Evolutionary conservation across 2,797 vertebrate genomes (phyloP).

Genomic region (Squalus acanthias): DNA sequence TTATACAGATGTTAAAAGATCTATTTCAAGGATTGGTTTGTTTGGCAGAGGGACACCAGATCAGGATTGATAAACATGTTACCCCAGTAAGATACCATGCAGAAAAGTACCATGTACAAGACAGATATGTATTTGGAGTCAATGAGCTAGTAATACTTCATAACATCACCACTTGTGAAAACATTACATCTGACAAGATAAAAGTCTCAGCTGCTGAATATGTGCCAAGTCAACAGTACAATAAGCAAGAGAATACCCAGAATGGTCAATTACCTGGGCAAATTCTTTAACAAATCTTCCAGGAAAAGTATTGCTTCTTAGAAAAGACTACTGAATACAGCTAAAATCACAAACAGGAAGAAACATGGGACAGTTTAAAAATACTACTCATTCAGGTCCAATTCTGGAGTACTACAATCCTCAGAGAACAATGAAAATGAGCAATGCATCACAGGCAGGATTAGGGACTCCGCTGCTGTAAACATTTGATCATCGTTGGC

Average conservation of each 20-base stretch:
- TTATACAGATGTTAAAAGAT: not conserved
- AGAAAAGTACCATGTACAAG: not conserved
- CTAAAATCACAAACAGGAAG: not conserved
- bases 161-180: not conserved
- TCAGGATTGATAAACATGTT: not conserved
- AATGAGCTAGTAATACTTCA: not conserved
- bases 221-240: not conserved
- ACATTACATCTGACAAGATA: not conserved
- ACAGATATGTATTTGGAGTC: not conserved
- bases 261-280: not conserved
- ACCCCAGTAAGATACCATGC: not conserved
- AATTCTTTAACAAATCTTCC: not conserved
- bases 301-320: not conserved
- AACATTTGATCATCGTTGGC: not conserved
- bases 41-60: not conserved
- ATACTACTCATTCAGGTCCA: not conserved
- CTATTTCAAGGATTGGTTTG: not conserved
- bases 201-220: not conserved
- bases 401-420: not conserved
- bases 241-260: not conserved
- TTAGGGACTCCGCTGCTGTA: too few relatives aligned
- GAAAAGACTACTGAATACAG: not conserved
- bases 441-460: not conserved
- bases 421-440: not conserved
- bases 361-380: not conserved